Conservation (phyloP, 2,888 invertebrate species). For the Osmoderma eremita region DNA sequence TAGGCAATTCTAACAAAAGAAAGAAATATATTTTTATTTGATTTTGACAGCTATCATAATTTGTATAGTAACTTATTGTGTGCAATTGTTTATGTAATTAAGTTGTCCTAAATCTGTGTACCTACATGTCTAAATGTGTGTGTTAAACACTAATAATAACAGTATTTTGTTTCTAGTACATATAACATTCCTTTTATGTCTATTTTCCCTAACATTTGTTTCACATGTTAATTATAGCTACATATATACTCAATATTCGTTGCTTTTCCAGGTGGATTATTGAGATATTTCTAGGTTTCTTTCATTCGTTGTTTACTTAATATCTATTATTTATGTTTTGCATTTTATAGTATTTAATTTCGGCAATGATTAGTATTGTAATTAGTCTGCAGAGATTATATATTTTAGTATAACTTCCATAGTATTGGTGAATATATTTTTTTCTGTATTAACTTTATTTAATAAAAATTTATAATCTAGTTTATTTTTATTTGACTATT, state of each 20-base stretch:
- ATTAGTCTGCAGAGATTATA: conserved; percentile 20
- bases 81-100: conserved; percentile 30
- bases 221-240: conserved; percentile 10
- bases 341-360: conserved; percentile 17
- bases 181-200: conserved; percentile 26
- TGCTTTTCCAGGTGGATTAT: conserved; percentile 22
- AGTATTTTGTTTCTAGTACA: conserved; percentile 36
- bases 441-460: conserved; percentile 35
- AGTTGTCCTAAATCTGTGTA: conserved; percentile 13
- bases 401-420: conserved; percentile 28
- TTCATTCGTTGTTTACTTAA: background rate
- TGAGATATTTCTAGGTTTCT: conserved; percentile 4
- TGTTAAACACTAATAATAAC: conserved; percentile 6
- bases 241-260: conserved; percentile 29
- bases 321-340: conserved; percentile 15
- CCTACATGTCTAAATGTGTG: conserved; percentile 27
- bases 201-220: conserved; percentile 10
- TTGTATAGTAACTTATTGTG: conserved; percentile 33
- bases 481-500: too few species aligned
- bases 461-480: conserved; percentile 25
- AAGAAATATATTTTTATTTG: conserved; percentile 1
- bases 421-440: conserved; percentile 29
- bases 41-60: conserved; percentile 34
- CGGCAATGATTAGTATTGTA: conserved; percentile 16
- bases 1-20: too few species aligned